Conservation (phyloP, 2,113 vertebrate species). For the Eleginops maclovinus region DNA sequence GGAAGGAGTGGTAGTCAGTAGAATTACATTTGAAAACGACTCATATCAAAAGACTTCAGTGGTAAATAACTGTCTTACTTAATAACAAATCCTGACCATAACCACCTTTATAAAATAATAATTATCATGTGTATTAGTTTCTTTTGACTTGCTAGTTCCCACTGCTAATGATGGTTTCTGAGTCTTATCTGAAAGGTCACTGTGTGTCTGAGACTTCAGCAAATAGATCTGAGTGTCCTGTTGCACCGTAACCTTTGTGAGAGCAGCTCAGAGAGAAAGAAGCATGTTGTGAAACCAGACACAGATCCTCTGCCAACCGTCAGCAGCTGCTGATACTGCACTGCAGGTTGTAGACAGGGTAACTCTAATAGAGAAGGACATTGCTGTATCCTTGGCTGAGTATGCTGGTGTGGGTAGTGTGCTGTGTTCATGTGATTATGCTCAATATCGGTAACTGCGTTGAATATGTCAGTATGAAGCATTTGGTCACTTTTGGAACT, state of each 20-base stretch:
- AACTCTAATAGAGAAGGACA: constrained; percentile 14
- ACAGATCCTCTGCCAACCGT: constrained; percentile 44
- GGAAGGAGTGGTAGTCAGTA: not conserved
- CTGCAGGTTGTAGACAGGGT: constrained; percentile 16
- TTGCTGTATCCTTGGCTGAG: not conserved
- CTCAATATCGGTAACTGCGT: not conserved
- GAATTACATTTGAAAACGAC: not conserved
- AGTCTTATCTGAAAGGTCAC: constrained; percentile 70
- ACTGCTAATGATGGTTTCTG: constrained; percentile 13
- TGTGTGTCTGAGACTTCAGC: constrained; percentile 30
- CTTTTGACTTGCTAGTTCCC: constrained; percentile 1
- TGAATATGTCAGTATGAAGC: not conserved
- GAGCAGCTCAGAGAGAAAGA: constrained; percentile 19
- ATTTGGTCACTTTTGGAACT: not conserved
- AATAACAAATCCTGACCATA: not conserved
- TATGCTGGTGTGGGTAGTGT: not conserved
- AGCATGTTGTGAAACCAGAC: constrained; percentile 48
- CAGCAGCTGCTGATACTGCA: constrained; percentile 45
- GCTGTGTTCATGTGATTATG: not conserved
- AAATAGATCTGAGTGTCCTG: constrained; percentile 63
- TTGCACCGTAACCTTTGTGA: constrained; percentile 71
- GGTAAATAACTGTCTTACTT: too few relatives aligned
- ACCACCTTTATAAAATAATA: not conserved
- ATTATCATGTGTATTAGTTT: not conserved
- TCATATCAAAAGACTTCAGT: not conserved